Evolutionary conservation across 2,113 vertebrate species (phyloP), one percentile per base, ranked within the genome.

Genomic region (Daphoenositta chrysoptera): DNA sequence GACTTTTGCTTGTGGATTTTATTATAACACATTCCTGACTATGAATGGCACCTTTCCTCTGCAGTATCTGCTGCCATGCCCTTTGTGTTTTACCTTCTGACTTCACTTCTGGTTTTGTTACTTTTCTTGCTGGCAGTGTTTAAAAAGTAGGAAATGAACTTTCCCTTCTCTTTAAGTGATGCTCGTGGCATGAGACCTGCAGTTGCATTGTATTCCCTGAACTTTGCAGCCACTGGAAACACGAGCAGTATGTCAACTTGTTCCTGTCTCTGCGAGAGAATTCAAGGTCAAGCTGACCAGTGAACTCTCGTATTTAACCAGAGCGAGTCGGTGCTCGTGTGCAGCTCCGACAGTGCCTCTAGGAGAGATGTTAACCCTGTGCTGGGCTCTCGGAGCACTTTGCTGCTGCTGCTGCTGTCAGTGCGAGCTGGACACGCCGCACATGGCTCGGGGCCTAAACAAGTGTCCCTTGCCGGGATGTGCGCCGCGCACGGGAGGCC

Each of bases 271-370:
- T 78, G 88, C 70, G 30, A 82, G 93, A 94, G 90, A 97, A 95
- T 89, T 79, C 95, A 94, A 97, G 97, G 96, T 96, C 94, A 95
- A 86, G 94, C 89, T 91, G 90, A 96, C 94, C 93, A 95, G 89
- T 60, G 93, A 97, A 96, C 96, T 95, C 93, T 82, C 11, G 2
- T 78, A 82, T 95, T 95, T 69, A 65, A 91, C 37, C 81, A 11
- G 72, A 39, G 79, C 75, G 47, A 95, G 91, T 56, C 94, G 45
- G 12, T 2, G 93, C 87, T 90, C 68, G 79, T 90, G 93, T 53
- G 48, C n/a, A 15, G 93, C 83, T 31, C 68, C 9, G 16, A 63
- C 79, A 81, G 73, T 21, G 80, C 78, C 90, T 91, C 66, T 35
- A 69, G 92, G 91, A 93, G 70, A 83, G 82, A 88, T 18, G 48